These are phyloP conservation scores for Sebastes diaconus DNA, from an alignment of 2,797 vertebrate genomes.

Conservation along the genomic window DNA sequence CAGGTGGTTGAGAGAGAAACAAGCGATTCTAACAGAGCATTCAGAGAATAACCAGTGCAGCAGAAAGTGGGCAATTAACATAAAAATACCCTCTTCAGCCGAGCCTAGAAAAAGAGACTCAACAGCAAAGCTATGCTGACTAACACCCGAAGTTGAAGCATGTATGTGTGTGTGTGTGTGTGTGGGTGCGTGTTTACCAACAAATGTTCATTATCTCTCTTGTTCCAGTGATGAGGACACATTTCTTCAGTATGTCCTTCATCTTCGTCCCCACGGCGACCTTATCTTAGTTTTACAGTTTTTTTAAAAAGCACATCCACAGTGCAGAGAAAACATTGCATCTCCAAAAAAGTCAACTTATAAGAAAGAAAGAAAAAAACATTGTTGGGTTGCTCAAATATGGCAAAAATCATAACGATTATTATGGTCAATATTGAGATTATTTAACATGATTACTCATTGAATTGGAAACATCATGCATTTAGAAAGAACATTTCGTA, in stretches of 20 bases:
- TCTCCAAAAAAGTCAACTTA: neutral
- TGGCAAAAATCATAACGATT: no score
- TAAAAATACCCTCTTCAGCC: conserved; percentile 58
- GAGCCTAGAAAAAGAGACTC: conserved; percentile 25
- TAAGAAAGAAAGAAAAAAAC: neutral
- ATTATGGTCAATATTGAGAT: no score
- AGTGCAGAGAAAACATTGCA: neutral
- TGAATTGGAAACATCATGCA: no score
- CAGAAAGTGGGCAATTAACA: conserved; percentile 69
- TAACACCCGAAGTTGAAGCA: conserved; percentile 35
- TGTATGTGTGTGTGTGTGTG: neutral
- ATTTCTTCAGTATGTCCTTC: conserved; percentile 10
- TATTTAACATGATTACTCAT: no score
- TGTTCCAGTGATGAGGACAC: conserved; percentile 53
- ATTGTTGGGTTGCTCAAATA: neutral
- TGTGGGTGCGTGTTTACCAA: conserved; percentile 26
- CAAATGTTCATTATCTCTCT: conserved; percentile 65
- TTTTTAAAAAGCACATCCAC: neutral
- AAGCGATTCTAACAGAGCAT: conserved; percentile 62
- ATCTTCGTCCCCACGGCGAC: conserved; percentile 3
- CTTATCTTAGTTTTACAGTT: neutral
- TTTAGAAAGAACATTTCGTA: no score
- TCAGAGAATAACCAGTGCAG: conserved; percentile 62
- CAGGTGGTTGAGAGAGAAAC: conserved; percentile 67
- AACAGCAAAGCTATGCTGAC: conserved; percentile 22